Percentiles rank a stretch among this genome's conserved stretches.
Conservation (phyloP, 2,888 invertebrate genomes). For the Atethmia centrago region DNA sequence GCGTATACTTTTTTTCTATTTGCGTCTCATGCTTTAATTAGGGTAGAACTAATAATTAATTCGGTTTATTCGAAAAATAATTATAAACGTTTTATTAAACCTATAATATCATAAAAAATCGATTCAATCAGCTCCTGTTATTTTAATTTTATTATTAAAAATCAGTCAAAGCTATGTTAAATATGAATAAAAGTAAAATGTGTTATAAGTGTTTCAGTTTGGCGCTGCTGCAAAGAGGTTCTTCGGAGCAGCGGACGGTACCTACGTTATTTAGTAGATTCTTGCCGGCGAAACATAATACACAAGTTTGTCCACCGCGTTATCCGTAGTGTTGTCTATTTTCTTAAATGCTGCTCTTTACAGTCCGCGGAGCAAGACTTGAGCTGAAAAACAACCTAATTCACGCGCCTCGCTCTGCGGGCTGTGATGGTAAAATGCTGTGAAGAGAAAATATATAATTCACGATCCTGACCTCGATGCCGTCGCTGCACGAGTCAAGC, state of each 20-base stretch:
- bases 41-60: neutral
- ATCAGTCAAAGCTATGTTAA: neutral
- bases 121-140: neutral
- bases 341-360: neutral
- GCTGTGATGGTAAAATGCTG: neutral
- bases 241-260: neutral
- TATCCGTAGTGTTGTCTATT: neutral
- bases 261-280: constrained; percentile 5
- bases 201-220: neutral
- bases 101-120: neutral
- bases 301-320: neutral
- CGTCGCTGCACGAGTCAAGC: constrained; percentile 96
- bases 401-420: neutral
- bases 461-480: constrained; percentile 94
- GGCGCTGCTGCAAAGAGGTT: neutral
- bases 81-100: neutral
- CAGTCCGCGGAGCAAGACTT: constrained; percentile 4
- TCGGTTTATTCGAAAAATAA: neutral
- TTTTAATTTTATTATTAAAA: neutral
- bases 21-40: neutral
- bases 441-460: neutral
- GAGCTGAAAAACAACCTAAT: neutral
- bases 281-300: neutral
- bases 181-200: neutral
- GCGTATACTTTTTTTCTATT: neutral